Percentiles rank a stretch among this genome's conserved stretches.
Conservation (phyloP, 2,113 vertebrate species). For the Pelecanoides urinatrix region DNA sequence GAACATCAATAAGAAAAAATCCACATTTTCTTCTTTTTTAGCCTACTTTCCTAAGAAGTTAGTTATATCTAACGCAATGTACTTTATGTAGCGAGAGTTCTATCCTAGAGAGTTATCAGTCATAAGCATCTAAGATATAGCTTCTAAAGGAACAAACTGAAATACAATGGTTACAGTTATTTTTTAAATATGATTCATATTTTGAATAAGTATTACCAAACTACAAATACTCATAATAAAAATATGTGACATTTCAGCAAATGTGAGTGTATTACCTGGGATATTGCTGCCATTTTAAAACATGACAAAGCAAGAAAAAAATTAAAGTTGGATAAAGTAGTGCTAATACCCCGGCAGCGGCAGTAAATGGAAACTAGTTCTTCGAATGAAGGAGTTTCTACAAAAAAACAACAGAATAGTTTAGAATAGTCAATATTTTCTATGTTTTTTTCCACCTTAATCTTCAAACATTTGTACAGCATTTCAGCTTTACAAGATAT, state of each 20-base stretch:
- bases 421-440: not conserved
- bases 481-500: not conserved
- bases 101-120: not conserved
- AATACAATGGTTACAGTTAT: not conserved
- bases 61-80: not conserved
- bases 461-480: not conserved
- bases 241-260: not conserved
- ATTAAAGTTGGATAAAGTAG: constrained; percentile 76
- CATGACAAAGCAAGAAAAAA: constrained; percentile 88
- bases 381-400: constrained; percentile 80
- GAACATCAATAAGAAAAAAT: not conserved
- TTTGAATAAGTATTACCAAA: not conserved
- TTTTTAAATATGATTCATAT: not conserved
- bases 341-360: constrained; percentile 68
- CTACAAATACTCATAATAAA: not conserved
- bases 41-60: not conserved
- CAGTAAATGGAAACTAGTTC: constrained; percentile 85
- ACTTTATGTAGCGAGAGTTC: not conserved
- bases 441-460: not conserved
- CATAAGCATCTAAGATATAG: not conserved
- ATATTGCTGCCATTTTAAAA: constrained; percentile 90
- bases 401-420: not conserved
- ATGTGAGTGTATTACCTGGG: constrained; percentile 77
- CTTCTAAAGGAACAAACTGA: not conserved
- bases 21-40: not conserved